These are phyloP conservation scores for Megalurothrips usitatus DNA, from an alignment of 2,888 invertebrate genomes.

Conservation along the genomic window DNA sequence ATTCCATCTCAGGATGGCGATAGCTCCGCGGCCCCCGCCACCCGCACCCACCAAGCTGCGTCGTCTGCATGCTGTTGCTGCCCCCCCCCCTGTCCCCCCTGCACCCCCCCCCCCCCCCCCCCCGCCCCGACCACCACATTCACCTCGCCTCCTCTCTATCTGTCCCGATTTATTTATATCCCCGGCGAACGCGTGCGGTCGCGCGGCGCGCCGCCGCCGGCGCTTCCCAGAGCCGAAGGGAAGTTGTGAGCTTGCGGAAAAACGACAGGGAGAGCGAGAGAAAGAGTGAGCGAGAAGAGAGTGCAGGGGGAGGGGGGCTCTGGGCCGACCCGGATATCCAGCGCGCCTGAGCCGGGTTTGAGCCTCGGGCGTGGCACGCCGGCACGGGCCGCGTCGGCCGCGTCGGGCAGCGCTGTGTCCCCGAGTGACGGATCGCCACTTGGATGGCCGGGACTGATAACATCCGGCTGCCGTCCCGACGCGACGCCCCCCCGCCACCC, in stretches of 20 bases:
- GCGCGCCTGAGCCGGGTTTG: neutral
- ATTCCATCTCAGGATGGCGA: too few species aligned
- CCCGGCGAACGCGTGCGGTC: neutral
- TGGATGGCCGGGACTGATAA: slow-evolving; percentile 3
- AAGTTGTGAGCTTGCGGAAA: neutral
- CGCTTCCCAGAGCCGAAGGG: neutral
- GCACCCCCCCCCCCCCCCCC: neutral
- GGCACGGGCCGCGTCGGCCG: too few species aligned
- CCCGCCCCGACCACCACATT: neutral
- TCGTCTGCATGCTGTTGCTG: too few species aligned
- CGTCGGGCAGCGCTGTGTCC: neutral
- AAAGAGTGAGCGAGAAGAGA: neutral
- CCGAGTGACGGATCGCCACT: slow-evolving; percentile 23
- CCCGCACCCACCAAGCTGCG: neutral
- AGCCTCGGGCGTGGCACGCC: neutral
- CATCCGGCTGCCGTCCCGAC: slow-evolving; percentile 4
- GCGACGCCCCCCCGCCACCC: too few species aligned
- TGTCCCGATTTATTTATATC: slow-evolving; percentile 12
- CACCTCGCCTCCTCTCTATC: neutral
- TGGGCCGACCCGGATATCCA: neutral
- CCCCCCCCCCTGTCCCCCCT: neutral
- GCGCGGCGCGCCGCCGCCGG: neutral
- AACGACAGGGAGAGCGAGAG: neutral
- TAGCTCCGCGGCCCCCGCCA: neutral
- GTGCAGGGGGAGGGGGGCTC: neutral